These are phyloP conservation scores for Mizuhopecten yessoensis DNA, from an alignment of 1,140 invertebrate genomes.

Conservation along the genomic window DNA sequence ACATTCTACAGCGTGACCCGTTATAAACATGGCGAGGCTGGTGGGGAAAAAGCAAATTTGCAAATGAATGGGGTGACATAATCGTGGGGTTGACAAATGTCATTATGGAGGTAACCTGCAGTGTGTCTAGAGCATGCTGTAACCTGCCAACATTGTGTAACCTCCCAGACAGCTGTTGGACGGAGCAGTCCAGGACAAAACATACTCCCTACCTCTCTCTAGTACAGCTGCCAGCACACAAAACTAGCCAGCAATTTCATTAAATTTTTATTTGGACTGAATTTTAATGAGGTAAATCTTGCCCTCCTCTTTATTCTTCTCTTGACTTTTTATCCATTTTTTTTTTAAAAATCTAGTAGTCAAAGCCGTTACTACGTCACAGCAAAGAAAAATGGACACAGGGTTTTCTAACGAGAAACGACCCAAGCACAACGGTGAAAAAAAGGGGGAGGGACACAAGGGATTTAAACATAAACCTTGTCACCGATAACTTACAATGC, in stretches of 20 bases:
- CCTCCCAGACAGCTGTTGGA: slow-evolving; percentile 52
- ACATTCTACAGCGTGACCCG: slow-evolving; percentile 50
- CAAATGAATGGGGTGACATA: slow-evolving; percentile 57
- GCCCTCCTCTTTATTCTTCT: slow-evolving; percentile 31
- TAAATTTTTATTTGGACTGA: slow-evolving; percentile 53
- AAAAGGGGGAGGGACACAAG: background rate
- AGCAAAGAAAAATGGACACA: background rate
- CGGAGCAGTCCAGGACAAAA: slow-evolving; percentile 47
- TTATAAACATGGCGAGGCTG: slow-evolving; percentile 54
- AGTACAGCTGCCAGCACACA: slow-evolving; percentile 52
- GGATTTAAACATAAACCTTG: background rate
- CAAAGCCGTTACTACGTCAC: background rate
- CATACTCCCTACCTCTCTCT: slow-evolving; percentile 48
- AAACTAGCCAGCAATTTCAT: slow-evolving; percentile 58
- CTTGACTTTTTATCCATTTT: slow-evolving; percentile 30
- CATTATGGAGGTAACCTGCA: slow-evolving; percentile 52
- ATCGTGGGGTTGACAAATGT: slow-evolving; percentile 56
- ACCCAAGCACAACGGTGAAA: background rate
- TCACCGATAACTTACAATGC: background rate
- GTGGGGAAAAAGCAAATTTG: slow-evolving; percentile 51
- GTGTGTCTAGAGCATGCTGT: slow-evolving; percentile 53
- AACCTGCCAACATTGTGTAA: slow-evolving; percentile 50
- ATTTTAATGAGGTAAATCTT: slow-evolving; percentile 26
- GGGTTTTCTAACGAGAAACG: background rate
- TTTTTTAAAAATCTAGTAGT: slow-evolving; percentile 8